Base-by-base conservation (phyloP, 1,140 invertebrate genomes). In the Drosophila parvula region DNA sequence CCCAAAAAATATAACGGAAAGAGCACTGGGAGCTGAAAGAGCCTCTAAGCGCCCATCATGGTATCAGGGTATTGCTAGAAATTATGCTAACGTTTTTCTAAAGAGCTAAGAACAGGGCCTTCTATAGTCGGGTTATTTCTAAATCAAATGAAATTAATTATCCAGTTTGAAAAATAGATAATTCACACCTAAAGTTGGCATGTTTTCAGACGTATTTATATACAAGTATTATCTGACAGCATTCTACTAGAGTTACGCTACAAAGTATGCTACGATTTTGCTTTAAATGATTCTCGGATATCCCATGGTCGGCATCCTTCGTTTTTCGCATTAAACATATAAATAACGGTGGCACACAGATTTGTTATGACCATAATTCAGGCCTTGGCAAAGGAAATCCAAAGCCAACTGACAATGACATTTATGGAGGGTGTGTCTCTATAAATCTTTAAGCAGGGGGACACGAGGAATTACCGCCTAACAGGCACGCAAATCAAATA, bases 351-450 rank as follows among this genome's bases (percentile, higher is more conserved):
- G 32, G 51, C 34, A 55, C 51, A 38, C 51, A 89, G 84, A 88
- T 89, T 88, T 88, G 83, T 74, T 85, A 79, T 86, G 74, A 62
- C 79, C 79, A 82, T 82, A 81, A 81, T 81, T 81, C 50, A 77
- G 68, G 65, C 40, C 50, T 55, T 60, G 57, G 48, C 6, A 38
- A 38, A 38, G 41, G 18, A 74, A 68, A 76, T 77, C 63, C 73
- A 61, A 80, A 81, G 78, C 70, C 77, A 80, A 80, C 62, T 69
- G 57, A 65, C 62, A 74, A 76, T 82, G 79, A 85, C 79, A 76
- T 81, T 86, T 81, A 88, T 83, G 84, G 74, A 3, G 44, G 9
- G 6, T 16, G 6, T 16, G 45, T 43, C 79, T 79, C 63, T 65
- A 88, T 88, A 89, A 89, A 89, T 88, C 77, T 78, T 88, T 83